Evolutionary conservation across 1,140 invertebrate species (phyloP), one percentile per base, ranked within the genome.

Genomic region (Drosophila oshimai): DNA sequence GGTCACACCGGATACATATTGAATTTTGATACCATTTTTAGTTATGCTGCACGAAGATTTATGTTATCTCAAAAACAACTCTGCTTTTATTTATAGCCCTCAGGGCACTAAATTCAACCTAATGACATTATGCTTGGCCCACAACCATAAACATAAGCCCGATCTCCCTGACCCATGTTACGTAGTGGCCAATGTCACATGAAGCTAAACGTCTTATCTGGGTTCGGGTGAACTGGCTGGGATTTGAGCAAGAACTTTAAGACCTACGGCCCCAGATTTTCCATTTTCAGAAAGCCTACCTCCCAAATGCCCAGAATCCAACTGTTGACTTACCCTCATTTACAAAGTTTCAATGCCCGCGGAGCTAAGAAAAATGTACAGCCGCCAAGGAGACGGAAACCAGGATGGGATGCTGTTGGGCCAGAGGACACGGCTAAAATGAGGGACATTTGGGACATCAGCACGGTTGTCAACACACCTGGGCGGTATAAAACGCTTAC

Each of bases 11-110:
- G 36, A 22, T 51, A 17, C 13, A 42, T 74, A 86, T 84, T 74
- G 80, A 83, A 80, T 86, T 86, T 86, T 84, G 51, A 58, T 79
- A 86, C 77, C 80, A 86, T 72, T 86, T 84, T 86, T 86, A 86
- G 79, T 54, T 80, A 74, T 79, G 49, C 69, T 76, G 42, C 26
- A 45, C 36, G 18, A 10, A 37, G 54, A 71, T 74, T 86, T 86
- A 54, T 75, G 62, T 55, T 60, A 60, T 37, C 37, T 71, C 26
- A 24, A 17, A 22, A 49, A 60, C 65, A 13, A 54, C 42, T n/a
- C 24, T 24, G 22, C 10, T 10, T 7, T 31, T 18, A 50, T 42
- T 34, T 44, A 44, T 65, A 65, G 42, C 15, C 15, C 1, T 15
- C 2, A 0, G 22, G 20, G 5, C 18, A 15, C 10, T 22, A 1